Evolutionary conservation across 2,797 vertebrate genomes (phyloP).

Genomic region (Pseudochirops cupreus): DNA sequence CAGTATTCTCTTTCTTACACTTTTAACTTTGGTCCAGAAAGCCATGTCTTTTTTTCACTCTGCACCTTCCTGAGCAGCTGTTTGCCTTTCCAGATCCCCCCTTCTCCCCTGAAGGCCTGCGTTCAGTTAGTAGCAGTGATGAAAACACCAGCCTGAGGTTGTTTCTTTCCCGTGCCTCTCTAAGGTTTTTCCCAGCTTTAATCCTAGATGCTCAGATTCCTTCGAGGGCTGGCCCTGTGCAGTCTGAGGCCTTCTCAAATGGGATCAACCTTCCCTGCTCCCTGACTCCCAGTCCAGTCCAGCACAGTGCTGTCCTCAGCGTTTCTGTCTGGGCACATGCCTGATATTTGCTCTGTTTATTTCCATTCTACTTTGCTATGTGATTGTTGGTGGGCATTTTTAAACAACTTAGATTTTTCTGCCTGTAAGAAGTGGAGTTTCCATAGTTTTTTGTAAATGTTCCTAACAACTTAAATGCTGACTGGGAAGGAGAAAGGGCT

Average conservation of each 20-base stretch:
- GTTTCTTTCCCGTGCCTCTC: neutral
- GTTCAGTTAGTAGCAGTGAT: neutral
- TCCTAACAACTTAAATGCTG: constrained; percentile 80
- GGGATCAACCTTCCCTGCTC: neutral
- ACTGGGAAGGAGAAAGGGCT: constrained; percentile 77
- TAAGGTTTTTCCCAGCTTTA: neutral
- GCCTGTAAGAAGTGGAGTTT: constrained; percentile 69
- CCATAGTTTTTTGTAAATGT: constrained; percentile 76
- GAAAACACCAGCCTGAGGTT: neutral
- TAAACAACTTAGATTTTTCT: constrained; percentile 58
- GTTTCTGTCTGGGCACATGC: neutral
- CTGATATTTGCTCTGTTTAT: neutral
- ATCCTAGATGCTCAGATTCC: neutral
- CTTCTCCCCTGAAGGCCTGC: neutral
- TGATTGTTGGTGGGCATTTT: constrained; percentile 42
- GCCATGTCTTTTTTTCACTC: neutral
- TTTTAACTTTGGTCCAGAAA: neutral
- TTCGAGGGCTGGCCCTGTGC: neutral
- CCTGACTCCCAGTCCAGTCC: neutral
- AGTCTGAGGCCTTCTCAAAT: neutral
- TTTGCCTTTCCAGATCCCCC: neutral
- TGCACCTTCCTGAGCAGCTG: neutral
- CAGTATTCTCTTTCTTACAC: neutral
- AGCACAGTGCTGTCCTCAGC: neutral
- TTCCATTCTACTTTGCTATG: constrained; percentile 45